Conservation (phyloP, 2,888 invertebrate genomes). For the Thereva nobilitata region DNA sequence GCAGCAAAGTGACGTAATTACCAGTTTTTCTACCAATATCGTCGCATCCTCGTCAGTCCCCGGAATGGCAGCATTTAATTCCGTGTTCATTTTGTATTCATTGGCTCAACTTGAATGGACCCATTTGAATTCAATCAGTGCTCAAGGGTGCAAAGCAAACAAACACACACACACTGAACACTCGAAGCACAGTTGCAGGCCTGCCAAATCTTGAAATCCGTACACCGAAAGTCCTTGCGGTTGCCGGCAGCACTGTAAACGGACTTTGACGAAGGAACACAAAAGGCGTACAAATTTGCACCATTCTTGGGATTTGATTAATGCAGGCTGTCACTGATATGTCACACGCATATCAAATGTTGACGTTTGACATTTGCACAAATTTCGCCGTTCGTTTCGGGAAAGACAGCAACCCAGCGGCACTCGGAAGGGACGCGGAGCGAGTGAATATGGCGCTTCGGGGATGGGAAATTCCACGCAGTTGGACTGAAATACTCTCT, state of each 20-base stretch:
- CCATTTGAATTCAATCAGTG: constrained; percentile 32
- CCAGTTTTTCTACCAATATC: constrained; percentile 2
- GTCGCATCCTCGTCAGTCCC: not conserved
- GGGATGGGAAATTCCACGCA: not conserved
- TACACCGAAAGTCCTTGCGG: constrained; percentile 7
- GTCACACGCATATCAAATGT: constrained; percentile 60
- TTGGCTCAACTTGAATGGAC: constrained; percentile 24
- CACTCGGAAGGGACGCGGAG: constrained; percentile 8
- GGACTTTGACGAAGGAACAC: constrained; percentile 34
- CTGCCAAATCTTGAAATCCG: constrained; percentile 9
- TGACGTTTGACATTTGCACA: constrained; percentile 59
- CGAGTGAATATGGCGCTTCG: not conserved
- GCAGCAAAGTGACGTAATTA: constrained; percentile 13
- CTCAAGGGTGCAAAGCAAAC: constrained; percentile 25
- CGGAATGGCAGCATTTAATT: not conserved
- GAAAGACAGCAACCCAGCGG: constrained; percentile 18
- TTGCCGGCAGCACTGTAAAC: constrained; percentile 13
- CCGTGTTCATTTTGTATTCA: constrained; percentile 29
- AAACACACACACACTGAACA: not conserved
- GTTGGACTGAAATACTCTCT: constrained; percentile 20
- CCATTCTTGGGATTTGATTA: constrained; percentile 57
- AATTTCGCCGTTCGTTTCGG: constrained; percentile 19
- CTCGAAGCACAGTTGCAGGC: constrained; percentile 12
- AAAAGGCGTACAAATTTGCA: constrained; percentile 47
- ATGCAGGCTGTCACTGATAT: constrained; percentile 61